Percentiles rank a stretch among this genome's conserved stretches.
These are phyloP conservation scores for human DNA, from an alignment of 2,113 vertebrate species.

Conservation along the genomic window GRCh38 chrX:68025501-68026000, in stretches of 20 bases:
- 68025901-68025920: background rate
- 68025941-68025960: background rate
- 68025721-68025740: background rate
- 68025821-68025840: background rate
- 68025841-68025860: background rate
- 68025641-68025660: background rate
- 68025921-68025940: background rate
- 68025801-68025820: background rate
- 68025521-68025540: background rate
- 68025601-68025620: background rate
- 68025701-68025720: background rate
- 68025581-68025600: background rate
- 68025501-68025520: background rate
- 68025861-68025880: background rate
- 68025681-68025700: background rate
- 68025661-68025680: background rate
- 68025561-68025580: background rate
- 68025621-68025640: background rate
- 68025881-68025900: background rate
- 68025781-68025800: background rate
- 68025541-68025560: conserved; percentile 2
- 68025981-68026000: too few species aligned
- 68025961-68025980: background rate
- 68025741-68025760: background rate
- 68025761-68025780: background rate